A percentile compares a stretch with the other conserved stretches of the same genome.
Conservation (phyloP, 2,888 invertebrate genomes). For the Netelia melanura region DNA sequence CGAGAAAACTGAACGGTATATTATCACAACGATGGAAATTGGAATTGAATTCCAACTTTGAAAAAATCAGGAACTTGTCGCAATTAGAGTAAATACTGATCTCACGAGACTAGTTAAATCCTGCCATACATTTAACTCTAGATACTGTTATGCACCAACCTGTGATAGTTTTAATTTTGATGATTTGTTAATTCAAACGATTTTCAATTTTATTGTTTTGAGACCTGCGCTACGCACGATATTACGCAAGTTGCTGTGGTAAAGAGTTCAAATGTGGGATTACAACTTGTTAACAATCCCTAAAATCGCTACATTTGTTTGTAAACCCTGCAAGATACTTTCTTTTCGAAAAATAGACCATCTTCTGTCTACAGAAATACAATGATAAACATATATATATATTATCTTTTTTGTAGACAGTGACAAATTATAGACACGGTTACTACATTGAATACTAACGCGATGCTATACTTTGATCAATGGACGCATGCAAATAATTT, state of each 20-base stretch:
- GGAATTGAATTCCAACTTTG: background rate
- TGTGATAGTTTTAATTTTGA: background rate
- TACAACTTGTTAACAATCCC: background rate
- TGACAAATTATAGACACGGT: background rate
- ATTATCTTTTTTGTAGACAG: background rate
- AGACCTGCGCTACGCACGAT: too few relatives aligned
- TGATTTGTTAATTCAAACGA: too few relatives aligned
- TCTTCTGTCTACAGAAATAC: slow-evolving; percentile 1
- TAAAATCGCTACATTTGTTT: background rate
- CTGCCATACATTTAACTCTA: background rate
- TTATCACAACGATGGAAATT: background rate
- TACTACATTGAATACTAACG: background rate
- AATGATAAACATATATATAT: background rate
- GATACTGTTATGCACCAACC: background rate
- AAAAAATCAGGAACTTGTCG: slow-evolving; percentile 7
- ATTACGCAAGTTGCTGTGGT: too few relatives aligned
- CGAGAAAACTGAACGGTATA: background rate
- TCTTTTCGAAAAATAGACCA: background rate
- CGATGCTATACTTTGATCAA: too few relatives aligned
- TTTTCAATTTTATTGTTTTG: too few relatives aligned
- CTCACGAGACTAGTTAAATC: background rate
- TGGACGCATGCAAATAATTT: too few relatives aligned
- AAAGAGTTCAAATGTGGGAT: too few relatives aligned
- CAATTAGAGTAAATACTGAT: background rate
- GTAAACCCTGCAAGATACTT: background rate